These are phyloP conservation scores for Chaetogeoica ovagalla DNA, from an alignment of 2,888 invertebrate species.

Conservation along the genomic window DNA sequence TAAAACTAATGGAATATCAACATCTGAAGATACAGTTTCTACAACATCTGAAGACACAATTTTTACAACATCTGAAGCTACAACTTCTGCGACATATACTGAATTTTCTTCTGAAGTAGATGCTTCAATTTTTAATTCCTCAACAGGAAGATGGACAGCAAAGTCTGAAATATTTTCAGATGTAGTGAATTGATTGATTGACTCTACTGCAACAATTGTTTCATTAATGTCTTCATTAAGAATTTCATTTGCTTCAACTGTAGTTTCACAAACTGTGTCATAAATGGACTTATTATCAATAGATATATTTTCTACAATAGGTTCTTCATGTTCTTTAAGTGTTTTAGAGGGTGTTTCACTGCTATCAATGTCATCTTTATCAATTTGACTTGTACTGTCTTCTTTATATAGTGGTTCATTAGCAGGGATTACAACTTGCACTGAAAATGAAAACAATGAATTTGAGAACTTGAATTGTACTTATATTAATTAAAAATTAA, in stretches of 20 bases:
- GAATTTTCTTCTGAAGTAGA: constrained; percentile 5
- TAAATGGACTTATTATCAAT: constrained; percentile 18
- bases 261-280: constrained; percentile 8
- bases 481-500: background rate
- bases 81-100: background rate
- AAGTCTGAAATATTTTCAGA: constrained; percentile 6
- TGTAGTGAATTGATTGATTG: background rate
- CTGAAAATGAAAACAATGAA: constrained; percentile 21
- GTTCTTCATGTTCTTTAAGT: constrained; percentile 2
- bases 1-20: constrained; percentile 34
- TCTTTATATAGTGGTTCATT: constrained; percentile 11
- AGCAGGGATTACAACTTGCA: constrained; percentile 17
- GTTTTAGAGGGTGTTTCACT: constrained; percentile 9
- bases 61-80: background rate
- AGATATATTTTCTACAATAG: constrained; percentile 26
- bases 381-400: constrained; percentile 28
- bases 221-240: constrained; percentile 6
- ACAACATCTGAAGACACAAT: constrained; percentile 1
- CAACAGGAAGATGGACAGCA: background rate
- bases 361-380: constrained; percentile 2
- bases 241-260: constrained; percentile 11
- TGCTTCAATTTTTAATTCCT: background rate
- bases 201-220: constrained; percentile 1
- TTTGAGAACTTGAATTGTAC: background rate
- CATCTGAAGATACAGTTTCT: background rate